These are phyloP conservation scores for Dromococcyx pavoninus DNA, from an alignment of 2,797 vertebrate species.

Conservation along the genomic window DNA sequence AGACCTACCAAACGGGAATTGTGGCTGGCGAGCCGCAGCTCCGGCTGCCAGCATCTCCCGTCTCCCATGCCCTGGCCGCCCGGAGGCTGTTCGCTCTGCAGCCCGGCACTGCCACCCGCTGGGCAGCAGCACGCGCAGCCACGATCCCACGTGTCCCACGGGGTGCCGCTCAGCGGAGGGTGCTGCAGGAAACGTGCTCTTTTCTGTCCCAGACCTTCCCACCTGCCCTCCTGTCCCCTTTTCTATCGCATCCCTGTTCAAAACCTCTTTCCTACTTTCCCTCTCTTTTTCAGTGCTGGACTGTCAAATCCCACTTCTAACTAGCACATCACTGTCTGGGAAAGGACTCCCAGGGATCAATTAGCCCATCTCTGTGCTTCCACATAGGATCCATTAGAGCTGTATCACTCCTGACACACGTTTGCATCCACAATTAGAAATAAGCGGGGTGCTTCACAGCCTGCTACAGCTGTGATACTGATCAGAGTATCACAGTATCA, in stretches of 20 bases:
- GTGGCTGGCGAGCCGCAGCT: not conserved
- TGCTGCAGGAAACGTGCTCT: accelerated
- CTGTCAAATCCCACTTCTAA: not conserved
- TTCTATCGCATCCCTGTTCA: not conserved
- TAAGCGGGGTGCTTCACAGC: not conserved
- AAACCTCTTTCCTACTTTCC: not conserved
- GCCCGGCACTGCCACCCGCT: no score
- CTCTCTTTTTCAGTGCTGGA: not conserved
- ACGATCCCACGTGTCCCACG: accelerated
- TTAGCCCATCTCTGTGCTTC: not conserved
- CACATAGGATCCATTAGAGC: not conserved
- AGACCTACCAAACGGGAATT: accelerated
- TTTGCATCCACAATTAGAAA: not conserved
- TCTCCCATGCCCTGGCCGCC: no score
- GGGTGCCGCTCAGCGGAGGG: not conserved
- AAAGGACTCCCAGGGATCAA: not conserved
- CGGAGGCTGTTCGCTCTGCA: not conserved
- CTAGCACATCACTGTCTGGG: not conserved
- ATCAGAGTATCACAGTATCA: no score
- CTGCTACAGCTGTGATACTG: not conserved
- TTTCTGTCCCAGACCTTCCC: accelerated
- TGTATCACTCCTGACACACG: accelerated
- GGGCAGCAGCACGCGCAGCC: not conserved
- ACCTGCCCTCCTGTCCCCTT: not conserved
- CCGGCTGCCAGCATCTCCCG: no score